Evolutionary conservation across 2,888 invertebrate species (phyloP), one percentile per base, ranked within the genome.

Genomic region (Suillia variegata): DNA sequence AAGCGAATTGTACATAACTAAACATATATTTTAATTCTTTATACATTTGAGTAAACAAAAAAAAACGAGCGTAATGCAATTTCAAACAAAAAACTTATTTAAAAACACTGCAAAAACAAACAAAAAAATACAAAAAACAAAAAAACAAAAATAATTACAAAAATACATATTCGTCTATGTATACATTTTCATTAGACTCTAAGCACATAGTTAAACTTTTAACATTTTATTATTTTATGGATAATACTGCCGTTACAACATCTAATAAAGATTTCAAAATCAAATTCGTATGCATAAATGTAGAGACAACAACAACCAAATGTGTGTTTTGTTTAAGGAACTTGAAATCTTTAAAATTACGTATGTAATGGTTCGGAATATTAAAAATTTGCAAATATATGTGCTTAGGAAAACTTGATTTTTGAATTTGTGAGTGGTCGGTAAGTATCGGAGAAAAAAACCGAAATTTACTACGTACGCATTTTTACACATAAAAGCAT

Each of bases 141-240:
- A 58, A n/a, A n/a, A 54, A 62, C 61, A 63, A 67, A 65, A 62
- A 60, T n/a, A 64, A 69, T 61, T 66, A 69, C 67, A 67, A 68
- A 71, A 65, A 74, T 77, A 77, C 78, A 78, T 78, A 78, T 75
- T 76, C 73, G 76, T 77, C 77, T 77, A 78, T 78, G 78, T 78
- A 77, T 76, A 78, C 77, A 75, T 73, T 76, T 78, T 78, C 77
- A 78, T 73, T 78, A 78, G 78, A 71, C 66, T 70, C 62, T 78
- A 78, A 78, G 77, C 75, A 75, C 74, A 78, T 78, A 78, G 78
- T 77, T 78, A 77, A 77, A 78, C 78, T 78, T 78, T 78, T 78
- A 78, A 78, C 77, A 78, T 78, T 78, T 78, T 78, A 78, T 77
- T 77, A 76, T 71, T 70, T 78, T 77, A 78, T 78, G 77, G 77